These are phyloP conservation scores for Agriopis leucophaearia DNA, from an alignment of 2,888 invertebrate genomes.

Conservation along the genomic window DNA sequence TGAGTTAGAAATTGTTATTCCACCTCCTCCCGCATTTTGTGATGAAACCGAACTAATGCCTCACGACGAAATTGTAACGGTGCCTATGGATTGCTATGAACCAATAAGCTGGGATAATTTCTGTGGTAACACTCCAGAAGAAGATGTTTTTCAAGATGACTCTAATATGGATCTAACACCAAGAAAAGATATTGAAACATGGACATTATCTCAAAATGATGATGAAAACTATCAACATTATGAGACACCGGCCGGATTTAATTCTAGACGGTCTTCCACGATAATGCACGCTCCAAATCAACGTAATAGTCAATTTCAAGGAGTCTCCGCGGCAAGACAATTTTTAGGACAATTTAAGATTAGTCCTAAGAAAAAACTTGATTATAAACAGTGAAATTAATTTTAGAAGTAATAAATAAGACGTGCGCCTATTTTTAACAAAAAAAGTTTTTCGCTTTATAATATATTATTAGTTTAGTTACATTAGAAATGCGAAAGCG, in stretches of 20 bases:
- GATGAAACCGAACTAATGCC: constrained; percentile 41
- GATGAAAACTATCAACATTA: constrained; percentile 21
- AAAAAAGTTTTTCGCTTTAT: background rate
- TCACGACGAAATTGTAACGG: background rate
- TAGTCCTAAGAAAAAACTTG: constrained; percentile 59
- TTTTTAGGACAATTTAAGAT: constrained; percentile 64
- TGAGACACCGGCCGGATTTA: background rate
- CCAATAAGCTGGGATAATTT: constrained; percentile 27
- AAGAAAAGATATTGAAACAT: constrained; percentile 66
- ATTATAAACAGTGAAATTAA: constrained; percentile 33
- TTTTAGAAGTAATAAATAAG: background rate
- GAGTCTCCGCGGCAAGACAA: constrained; percentile 32
- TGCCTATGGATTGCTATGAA: constrained; percentile 37
- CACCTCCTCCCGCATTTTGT: constrained; percentile 71
- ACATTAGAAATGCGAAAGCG: too few relatives aligned
- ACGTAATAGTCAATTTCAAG: constrained; percentile 21
- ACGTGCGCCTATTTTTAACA: background rate
- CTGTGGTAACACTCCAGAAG: constrained; percentile 13
- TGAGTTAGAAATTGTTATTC: constrained; percentile 56
- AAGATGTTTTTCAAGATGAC: constrained; percentile 48
- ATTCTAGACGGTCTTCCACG: constrained; percentile 49
- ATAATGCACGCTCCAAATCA: constrained; percentile 47
- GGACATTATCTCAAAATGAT: constrained; percentile 60
- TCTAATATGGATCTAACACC: constrained; percentile 49
- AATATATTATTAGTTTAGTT: too few relatives aligned